A percentile compares a stretch with the other conserved stretches of the same genome.
Evolutionary conservation across 1,140 invertebrate species (phyloP).

Genomic region (Palaemon carinicauda): DNA sequence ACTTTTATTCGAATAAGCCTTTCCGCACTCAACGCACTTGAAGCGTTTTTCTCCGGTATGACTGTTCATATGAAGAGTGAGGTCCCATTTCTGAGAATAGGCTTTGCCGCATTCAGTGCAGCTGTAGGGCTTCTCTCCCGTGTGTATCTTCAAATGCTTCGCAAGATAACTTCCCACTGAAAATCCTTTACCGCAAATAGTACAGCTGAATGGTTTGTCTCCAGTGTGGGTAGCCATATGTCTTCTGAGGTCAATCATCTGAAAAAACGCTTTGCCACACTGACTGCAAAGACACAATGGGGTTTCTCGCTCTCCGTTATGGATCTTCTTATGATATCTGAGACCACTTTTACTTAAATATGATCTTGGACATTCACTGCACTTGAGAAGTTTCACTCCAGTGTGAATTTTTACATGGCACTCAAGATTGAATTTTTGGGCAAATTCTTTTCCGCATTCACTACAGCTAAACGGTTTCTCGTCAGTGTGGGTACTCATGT

Average conservation of each 20-base stretch:
- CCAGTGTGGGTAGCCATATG: background rate
- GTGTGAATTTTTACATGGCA: too few relatives aligned
- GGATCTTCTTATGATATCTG: background rate
- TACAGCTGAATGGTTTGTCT: background rate
- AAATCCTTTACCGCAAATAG: conserved; percentile 32
- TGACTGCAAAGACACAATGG: background rate
- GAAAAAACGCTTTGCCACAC: background rate
- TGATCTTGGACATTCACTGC: background rate
- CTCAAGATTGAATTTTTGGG: too few relatives aligned
- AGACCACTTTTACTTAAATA: conserved; percentile 67
- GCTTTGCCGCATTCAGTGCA: conserved; percentile 59
- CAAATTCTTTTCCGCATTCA: background rate
- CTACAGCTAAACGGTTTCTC: conserved; percentile 16
- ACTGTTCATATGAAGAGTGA: background rate
- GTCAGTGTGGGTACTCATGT: background rate
- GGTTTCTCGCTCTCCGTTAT: background rate
- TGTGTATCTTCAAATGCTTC: conserved; percentile 52
- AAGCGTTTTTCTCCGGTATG: too few relatives aligned
- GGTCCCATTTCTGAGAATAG: conserved; percentile 9
- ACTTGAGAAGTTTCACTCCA: background rate
- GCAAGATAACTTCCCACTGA: conserved; percentile 59
- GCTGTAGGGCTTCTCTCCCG: background rate
- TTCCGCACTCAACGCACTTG: too few relatives aligned
- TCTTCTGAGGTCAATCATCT: background rate
- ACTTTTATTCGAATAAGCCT: too few relatives aligned